Evolutionary conservation across 2,797 vertebrate genomes (phyloP).

Genomic region (Helicolenus hilgendorfi): DNA sequence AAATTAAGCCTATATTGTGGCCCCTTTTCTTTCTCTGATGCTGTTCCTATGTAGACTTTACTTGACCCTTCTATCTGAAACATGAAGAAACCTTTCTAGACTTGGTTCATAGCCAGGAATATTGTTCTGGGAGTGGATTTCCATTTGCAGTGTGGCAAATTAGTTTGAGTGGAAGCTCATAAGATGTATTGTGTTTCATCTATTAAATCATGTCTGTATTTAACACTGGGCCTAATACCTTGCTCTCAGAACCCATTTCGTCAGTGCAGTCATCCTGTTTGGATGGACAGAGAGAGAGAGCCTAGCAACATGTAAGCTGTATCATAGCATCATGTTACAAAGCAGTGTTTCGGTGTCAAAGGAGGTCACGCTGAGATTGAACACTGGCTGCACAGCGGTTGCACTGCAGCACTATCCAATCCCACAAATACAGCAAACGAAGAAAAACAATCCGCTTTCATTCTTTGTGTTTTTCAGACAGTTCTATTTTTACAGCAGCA

Average conservation of each 20-base stretch:
- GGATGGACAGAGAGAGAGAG: constrained; percentile 65
- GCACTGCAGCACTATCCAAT: constrained; percentile 23
- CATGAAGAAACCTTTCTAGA: constrained; percentile 33
- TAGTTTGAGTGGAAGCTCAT: constrained; percentile 26
- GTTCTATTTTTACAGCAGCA: constrained; percentile 24
- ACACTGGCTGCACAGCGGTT: constrained; percentile 59
- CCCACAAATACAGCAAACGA: constrained; percentile 5
- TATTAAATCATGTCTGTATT: constrained; percentile 73
- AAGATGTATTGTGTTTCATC: constrained; percentile 73
- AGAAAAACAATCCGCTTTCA: constrained; percentile 8
- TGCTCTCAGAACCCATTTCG: constrained; percentile 63
- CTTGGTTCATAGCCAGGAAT: constrained; percentile 50
- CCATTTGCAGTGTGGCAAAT: constrained; percentile 42
- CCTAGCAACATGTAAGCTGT: constrained; percentile 82
- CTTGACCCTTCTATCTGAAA: background rate
- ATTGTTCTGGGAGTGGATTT: constrained; percentile 65
- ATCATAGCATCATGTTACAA: constrained; percentile 82
- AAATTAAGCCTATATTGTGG: background rate
- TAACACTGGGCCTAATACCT: constrained; percentile 71
- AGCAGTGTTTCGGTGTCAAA: constrained; percentile 76
- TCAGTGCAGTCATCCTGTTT: constrained; percentile 77
- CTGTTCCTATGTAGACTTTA: background rate
- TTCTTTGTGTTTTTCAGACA: background rate
- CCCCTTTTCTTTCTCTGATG: background rate
- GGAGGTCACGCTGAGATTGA: constrained; percentile 79